Evolutionary conservation across 2,113 vertebrate species (phyloP), one percentile per base, ranked within the genome.

Genomic region (Felis chaus): DNA sequence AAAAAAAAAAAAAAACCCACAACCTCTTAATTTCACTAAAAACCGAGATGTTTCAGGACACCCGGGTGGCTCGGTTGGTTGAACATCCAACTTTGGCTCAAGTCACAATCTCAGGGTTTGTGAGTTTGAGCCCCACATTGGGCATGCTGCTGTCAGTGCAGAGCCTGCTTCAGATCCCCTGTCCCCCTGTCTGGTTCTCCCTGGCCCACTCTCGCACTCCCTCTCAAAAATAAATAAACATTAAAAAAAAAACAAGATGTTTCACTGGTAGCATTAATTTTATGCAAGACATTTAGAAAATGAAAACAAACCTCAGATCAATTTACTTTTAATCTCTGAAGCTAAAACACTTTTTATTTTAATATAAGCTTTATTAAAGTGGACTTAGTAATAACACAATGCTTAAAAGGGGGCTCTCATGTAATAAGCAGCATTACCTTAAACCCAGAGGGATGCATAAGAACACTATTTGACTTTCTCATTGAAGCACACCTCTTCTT

Each of bases 271-370:
- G 48, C 63, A 89, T 3, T 73, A 39, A 86, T 88, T 93, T 91
- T 80, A 89, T 81, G 25, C 19, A 95, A 93, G 55, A 57, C 27
- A 88, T 83, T 90, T 73, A 93, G n/a, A 68, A 95, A 95, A 78
- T 45, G 27, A 73, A 97, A 91, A 45, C 45, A 45, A 96, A 74
- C 53, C 53, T 81, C 27, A n/a, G 21, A 36, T 65, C 27, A 76
- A 66, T 88, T 93, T 48, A 50, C 53, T 95, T 92, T 78, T 74
- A 90, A 73, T 84, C 29, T 95, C 74, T 86, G 31, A 74, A n/a
- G 23, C 68, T 86, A 86, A 71, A 29, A 63, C 27, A 61, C 27
- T 69, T 94, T 83, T 63, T 66, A 79, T n/a, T 94, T 90, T 78
- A 74, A 33, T 39, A 31, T 57, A 91, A 16, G 48, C 13, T 80